Evolutionary conservation across 2,113 vertebrate species (phyloP), one percentile per base, ranked within the genome.

Genomic region (Lampris megalopsis): DNA sequence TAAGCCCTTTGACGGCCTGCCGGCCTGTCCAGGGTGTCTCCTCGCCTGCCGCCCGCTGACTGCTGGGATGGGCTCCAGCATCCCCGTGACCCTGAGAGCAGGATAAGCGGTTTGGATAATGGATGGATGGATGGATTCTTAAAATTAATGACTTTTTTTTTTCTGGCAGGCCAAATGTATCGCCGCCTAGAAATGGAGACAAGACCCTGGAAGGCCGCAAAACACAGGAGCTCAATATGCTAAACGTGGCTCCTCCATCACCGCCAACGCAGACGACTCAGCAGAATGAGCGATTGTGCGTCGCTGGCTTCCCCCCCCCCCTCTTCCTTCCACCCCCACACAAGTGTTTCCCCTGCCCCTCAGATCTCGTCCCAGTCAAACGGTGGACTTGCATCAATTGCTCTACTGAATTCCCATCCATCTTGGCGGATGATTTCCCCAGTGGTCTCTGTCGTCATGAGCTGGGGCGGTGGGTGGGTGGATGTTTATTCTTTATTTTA

Each of bases 351-450:
- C 11, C 24, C 36, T 71, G 81, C 87, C 78, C 71, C 83, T 88
- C 69, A 77, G 82, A 87, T 89, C 81, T 83, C 75, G 84, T 90
- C 75, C 79, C 73, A 68, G 81, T 78, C 82, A 86, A 89, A 90
- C 10, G 40, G 59, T 76, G 86, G 48, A 89, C 77, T 24, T 90
- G 79, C 81, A 89, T 91, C 87, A 89, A 89, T 83, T 84, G 87
- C 88, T 87, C 82, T 64, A 64, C 84, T 77, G 91, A 77, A 88
- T 90, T 83, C 89, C 79, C 83, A 89, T 91, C 84, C 73, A 52
- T 88, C 90, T 88, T 76, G 36, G 67, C 72, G 81, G 81, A 85
- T 89, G 89, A 92, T 92, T 92, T 91, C 92, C 90, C 90, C 13
- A 3, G 86, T 83, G 91, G 84, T 88, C 80, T 74, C 73, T 56